Percentiles rank a stretch among this genome's conserved stretches.
phyloP scores from a whole-genome alignment of 2,797 vertebrate species.

The Gambelia wislizenii region DNA sequence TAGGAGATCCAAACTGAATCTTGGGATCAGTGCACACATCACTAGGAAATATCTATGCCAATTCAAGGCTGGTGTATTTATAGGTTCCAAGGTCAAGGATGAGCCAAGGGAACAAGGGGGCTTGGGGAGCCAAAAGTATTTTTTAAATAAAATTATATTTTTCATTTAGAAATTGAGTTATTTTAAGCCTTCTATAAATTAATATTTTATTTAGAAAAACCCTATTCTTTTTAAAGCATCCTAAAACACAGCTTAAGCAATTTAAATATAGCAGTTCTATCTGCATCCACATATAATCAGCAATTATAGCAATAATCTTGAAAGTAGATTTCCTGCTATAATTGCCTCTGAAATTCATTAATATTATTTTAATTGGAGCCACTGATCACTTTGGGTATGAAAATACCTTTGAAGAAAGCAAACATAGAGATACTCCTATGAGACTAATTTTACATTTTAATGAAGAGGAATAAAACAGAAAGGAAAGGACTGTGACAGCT shows the following conservation, averaged over 20 bases:
- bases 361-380: slow-evolving; percentile 23
- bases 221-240: neutral
- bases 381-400: slow-evolving; percentile 10
- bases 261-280: neutral
- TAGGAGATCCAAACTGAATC: neutral
- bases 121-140: neutral
- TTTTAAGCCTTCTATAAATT: slow-evolving; percentile 1
- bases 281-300: neutral
- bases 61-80: neutral
- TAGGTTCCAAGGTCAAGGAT: neutral
- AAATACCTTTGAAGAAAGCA: neutral
- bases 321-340: neutral
- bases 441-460: neutral
- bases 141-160: neutral
- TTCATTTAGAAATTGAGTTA: neutral
- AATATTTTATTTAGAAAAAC: neutral
- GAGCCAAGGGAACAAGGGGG: neutral
- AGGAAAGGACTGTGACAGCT: neutral
- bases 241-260: neutral
- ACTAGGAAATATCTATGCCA: neutral
- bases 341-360: neutral
- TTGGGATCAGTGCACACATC: neutral
- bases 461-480: neutral
- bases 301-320: neutral
- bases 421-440: neutral